Evolutionary conservation across 2,888 invertebrate species (phyloP), one percentile per base, ranked within the genome.

Genomic region (Drosophila picticornis): DNA sequence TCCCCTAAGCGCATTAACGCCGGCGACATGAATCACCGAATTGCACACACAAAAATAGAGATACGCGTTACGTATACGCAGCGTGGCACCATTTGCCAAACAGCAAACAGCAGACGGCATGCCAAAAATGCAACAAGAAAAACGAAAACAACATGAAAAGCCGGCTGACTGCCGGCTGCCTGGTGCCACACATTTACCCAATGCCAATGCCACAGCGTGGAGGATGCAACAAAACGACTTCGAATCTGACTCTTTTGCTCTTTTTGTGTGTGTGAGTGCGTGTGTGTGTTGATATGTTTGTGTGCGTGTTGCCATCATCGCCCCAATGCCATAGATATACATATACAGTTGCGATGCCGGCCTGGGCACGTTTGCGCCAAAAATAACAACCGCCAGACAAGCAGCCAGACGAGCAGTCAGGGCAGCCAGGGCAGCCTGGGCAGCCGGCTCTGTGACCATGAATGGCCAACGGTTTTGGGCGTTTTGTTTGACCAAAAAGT

Each of bases 121-220:
- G 81, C 84, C 84, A 83, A 84, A 88, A 90, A 88, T 84, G 81
- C 59, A 63, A 69, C 50, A 38, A 31, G 36, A 55, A 70, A 48
- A 69, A 22, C 34, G 46, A 38, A 43, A 60, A 63, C 32, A 43
- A 43, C 48, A 48, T 56, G 27, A 50, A 52, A 52, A 59, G 52
- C 51, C 27, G 36, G 43, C 55, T 52, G 53, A 27, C 55, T 36
- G 66, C 32, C 40, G 66, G 62, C 62, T 75, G 88, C 72, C 88
- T 82, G 78, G 67, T 88, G 88, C 89, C 90, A 87, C 86, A 90
- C 72, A 90, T 83, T 84, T 81, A 72, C 62, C 79, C 86, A 87
- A 87, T 87, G 86, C 90, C 86, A 87, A 86, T 90, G 86, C 88
- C 90, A 79, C 81, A 73, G 53, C 65, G 64, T 62, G 67, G 77